Evolutionary conservation across 2,888 invertebrate genomes (phyloP), one percentile per base, ranked within the genome.

Genomic region (Eupelmus urozonus): DNA sequence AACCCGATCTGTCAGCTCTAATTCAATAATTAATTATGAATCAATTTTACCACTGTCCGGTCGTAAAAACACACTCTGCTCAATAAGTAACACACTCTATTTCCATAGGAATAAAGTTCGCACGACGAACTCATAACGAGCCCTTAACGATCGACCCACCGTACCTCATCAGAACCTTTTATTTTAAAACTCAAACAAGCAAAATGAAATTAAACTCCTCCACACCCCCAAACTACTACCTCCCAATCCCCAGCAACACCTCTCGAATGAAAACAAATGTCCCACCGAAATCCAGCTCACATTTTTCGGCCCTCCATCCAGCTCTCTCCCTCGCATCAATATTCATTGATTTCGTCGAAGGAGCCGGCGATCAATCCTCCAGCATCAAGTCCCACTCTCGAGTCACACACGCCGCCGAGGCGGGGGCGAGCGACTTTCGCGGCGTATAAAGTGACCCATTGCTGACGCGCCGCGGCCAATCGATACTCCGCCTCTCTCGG

Each of bases 371-470:
- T 66, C 71, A 66, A 75, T 79, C 74, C 55, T 66, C 20, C 45
- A 2, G 53, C 42, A 77, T 72, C 60, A 53, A 51, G 40, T 23
- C 55, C 34, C 4, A 4, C n/a, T n/a, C n/a, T n/a, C n/a, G n/a
- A n/a, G n/a, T n/a, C 23, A 20, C 13, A 25, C 40, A n/a, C 49
- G n/a, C 23, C 20, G 49, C 34, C 1, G n/a, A n/a, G n/a, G n/a
- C n/a, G n/a, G n/a, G n/a, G n/a, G 13, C 16, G 13, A 2, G 16
- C 20, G 53, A 77, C 67, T 72, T 66, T 72, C 60, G 40, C 45
- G 29, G 63, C 66, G 75, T 53, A n/a, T 59, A 81, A 80, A 81
- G 81, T 83, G 84, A 84, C 84, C 84, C 81, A 84, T 84, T 83
- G 84, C 82, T 80, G 83, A 78, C 76, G 72, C 42, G 69, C 57